These are phyloP conservation scores for Pseudachorutes palmiensis DNA, from an alignment of 1,140 invertebrate species.

Conservation along the genomic window DNA sequence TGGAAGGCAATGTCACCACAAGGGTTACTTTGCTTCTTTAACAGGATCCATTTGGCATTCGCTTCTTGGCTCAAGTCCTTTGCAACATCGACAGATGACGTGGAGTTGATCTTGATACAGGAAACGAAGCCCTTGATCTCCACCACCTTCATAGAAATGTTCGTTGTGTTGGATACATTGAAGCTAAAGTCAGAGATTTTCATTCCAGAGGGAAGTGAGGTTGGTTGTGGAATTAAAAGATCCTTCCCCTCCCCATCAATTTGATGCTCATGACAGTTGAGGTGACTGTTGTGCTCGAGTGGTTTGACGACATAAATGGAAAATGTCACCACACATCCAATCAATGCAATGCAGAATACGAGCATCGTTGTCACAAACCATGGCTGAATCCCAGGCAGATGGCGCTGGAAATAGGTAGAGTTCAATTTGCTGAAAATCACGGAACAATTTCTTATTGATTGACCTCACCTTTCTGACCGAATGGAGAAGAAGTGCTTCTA, in stretches of 20 bases:
- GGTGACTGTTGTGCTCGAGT: constrained; percentile 1
- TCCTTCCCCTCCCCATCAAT: background rate
- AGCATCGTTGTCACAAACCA: constrained; percentile 4
- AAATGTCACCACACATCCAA: background rate
- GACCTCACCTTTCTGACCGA: constrained; percentile 4
- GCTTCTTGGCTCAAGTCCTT: background rate
- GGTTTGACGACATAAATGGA: constrained; percentile 2
- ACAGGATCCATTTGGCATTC: background rate
- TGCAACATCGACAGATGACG: background rate
- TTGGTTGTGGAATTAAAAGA: background rate
- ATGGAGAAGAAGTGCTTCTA: background rate
- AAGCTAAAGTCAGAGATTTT: background rate
- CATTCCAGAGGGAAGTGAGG: background rate
- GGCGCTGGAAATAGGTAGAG: background rate
- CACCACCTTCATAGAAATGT: background rate
- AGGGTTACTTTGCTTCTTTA: background rate
- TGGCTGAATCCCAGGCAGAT: constrained; percentile 7
- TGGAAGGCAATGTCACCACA: background rate
- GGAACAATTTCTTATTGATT: background rate
- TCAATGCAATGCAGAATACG: background rate
- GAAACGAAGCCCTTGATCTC: background rate
- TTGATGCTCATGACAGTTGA: background rate
- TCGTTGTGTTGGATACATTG: background rate
- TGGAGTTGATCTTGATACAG: background rate
- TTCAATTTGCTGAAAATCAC: background rate